Evolutionary conservation across 2,113 vertebrate species (phyloP), one percentile per base, ranked within the genome.

Genomic region (Alexandromys fortis): DNA sequence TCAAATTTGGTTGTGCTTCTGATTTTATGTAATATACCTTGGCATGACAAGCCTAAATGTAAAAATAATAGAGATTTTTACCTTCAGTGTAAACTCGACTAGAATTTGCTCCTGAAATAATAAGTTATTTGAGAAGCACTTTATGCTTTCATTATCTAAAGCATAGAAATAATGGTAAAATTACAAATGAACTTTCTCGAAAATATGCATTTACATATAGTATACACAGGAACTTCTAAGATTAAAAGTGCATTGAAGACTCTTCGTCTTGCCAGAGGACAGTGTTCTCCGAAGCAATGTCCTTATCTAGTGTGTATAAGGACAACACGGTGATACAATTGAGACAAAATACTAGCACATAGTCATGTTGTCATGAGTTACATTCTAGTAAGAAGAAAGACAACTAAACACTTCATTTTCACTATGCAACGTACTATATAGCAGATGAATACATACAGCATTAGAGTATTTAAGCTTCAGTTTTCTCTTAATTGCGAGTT

Each of bases 401-500:
- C 58, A 85, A 87, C 10, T 83, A 79, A 96, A 88, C 10, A 55
- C 2, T 28, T 91, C 76, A 33, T n/a, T 78, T 78, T 61, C 22
- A 72, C 26, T 90, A 45, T 92, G 12, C 67, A 88, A 89, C 77
- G 3, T 78, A 35, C 79, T n/a, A n/a, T 49, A 86, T 75, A 2
- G 61, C 49, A 45, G 55, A 86, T 63, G 10, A 78, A 63, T 24
- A 45, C 16, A 26, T 45, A 45, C 3, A 21, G 3, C 70, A 86
- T 95, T 82, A 61, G 42, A 86, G 3, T 68, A 52, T 49, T 70
- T 73, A 89, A 90, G 30, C 17, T 95, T 67, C n/a, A 94, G 67
- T 0, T 81, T 92, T 89, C 35, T 89, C 42, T 93, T 85, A 85
- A 90, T 90, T 96, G 61, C 52, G 92, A 86, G 87, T 86, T 65